phyloP scores from a whole-genome alignment of 2,797 vertebrate species.

The Danio tinwini region DNA sequence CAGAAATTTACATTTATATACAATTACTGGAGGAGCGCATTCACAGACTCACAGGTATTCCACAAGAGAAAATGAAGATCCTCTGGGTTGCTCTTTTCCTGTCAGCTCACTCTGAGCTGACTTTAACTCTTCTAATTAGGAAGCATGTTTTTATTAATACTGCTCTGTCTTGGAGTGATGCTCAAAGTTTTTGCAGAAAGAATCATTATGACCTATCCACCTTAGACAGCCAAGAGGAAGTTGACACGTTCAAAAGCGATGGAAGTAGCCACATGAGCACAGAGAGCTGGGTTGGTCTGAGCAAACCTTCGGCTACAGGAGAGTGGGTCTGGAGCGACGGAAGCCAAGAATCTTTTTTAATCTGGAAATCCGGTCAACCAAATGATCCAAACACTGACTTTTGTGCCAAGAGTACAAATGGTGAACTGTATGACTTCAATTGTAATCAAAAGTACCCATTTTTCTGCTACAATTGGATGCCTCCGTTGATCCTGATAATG shows the following conservation, averaged over 20 bases:
- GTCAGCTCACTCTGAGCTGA: slow-evolving; percentile 29
- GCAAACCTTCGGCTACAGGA: neutral
- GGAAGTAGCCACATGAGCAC: rapidly evolving
- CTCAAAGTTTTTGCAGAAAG: slow-evolving; percentile 5
- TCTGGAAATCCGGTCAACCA: neutral
- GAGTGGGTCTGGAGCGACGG: slow-evolving; percentile 22
- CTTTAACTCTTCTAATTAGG: slow-evolving; percentile 3
- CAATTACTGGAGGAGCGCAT: neutral
- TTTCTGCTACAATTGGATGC: slow-evolving; percentile 30
- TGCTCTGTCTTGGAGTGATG: neutral
- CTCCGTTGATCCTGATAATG: neutral
- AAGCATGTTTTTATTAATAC: neutral
- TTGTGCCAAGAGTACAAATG: rapidly evolving
- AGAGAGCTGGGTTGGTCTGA: slow-evolving; percentile 16
- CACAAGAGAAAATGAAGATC: slow-evolving; percentile 25
- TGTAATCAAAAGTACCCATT: rapidly evolving
- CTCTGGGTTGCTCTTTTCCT: slow-evolving; percentile 15
- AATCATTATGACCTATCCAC: slow-evolving; percentile 20
- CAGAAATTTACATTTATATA: neutral
- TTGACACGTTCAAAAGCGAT: neutral
- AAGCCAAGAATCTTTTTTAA: neutral
- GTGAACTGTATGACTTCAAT: rapidly evolving
- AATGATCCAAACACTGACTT: rapidly evolving
- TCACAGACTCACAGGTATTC: neutral
- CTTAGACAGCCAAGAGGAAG: neutral